These are phyloP conservation scores for Eolophus roseicapilla DNA, from an alignment of 2,113 vertebrate species.

Conservation along the genomic window DNA sequence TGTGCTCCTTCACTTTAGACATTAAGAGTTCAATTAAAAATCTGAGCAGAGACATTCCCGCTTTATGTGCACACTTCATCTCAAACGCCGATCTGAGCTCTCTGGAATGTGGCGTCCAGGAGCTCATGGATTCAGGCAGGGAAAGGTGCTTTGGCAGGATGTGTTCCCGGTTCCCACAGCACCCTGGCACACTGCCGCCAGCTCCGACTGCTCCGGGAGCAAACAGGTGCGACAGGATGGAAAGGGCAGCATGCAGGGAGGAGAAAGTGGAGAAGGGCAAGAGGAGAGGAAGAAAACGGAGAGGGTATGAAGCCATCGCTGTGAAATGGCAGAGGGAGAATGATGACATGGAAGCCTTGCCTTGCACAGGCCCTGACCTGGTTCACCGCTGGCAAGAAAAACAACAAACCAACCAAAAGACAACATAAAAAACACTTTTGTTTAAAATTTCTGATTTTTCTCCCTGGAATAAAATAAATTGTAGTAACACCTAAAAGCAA, in stretches of 20 bases:
- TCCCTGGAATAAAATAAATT: not conserved
- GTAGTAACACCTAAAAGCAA: not conserved
- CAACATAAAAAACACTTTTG: not conserved
- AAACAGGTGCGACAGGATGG: not conserved
- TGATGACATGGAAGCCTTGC: not conserved
- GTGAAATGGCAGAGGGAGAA: not conserved
- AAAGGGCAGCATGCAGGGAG: not conserved
- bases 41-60: not conserved
- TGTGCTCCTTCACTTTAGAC: not conserved
- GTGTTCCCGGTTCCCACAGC: fast-evolving
- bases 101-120: not conserved
- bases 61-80: not conserved
- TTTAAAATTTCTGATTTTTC: not conserved
- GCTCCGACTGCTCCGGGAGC: not conserved
- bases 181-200: fast-evolving
- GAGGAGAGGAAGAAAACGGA: not conserved
- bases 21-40: not conserved
- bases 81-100: not conserved
- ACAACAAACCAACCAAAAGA: not conserved
- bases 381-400: not conserved
- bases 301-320: not conserved
- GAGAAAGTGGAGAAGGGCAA: not conserved
- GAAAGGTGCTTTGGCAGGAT: not conserved
- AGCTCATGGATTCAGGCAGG: not conserved
- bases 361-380: not conserved